These are phyloP conservation scores for Cyphomyrus discorhynchus DNA, from an alignment of 2,113 vertebrate species.

Conservation along the genomic window DNA sequence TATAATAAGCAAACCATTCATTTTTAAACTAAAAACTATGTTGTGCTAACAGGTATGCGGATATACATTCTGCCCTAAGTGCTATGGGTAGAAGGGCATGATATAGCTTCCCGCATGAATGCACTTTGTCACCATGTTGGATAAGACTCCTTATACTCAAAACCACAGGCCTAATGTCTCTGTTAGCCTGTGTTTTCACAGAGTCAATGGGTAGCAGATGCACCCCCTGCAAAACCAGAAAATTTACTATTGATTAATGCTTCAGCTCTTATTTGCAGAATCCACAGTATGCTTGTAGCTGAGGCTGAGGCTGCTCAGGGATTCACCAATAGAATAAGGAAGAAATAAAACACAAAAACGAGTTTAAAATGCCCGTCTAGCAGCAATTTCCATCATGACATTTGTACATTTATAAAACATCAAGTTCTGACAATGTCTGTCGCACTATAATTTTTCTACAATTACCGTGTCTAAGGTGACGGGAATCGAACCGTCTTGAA, in stretches of 20 bases:
- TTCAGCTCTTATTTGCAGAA: constrained; percentile 50
- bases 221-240: constrained; percentile 41
- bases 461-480: not conserved
- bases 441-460: not conserved
- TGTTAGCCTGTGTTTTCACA: constrained; percentile 40
- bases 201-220: constrained; percentile 35
- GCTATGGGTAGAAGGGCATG: constrained; percentile 39
- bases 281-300: constrained; percentile 47
- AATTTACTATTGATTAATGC: constrained; percentile 55
- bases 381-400: not conserved
- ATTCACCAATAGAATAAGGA: not conserved
- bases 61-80: constrained; percentile 14
- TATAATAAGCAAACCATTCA: constrained; percentile 25
- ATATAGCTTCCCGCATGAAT: constrained; percentile 22
- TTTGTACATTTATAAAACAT: constrained; percentile 10
- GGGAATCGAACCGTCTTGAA: not conserved
- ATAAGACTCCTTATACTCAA: constrained; percentile 39
- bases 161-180: constrained; percentile 31
- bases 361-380: constrained; percentile 9
- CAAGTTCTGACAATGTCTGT: not conserved
- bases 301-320: constrained; percentile 13
- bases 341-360: not conserved
- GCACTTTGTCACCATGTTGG: constrained; percentile 21
- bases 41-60: not conserved
- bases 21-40: constrained; percentile 19